Base-by-base conservation (phyloP, 1,140 invertebrate species). In the Lepidurus couesii region DNA sequence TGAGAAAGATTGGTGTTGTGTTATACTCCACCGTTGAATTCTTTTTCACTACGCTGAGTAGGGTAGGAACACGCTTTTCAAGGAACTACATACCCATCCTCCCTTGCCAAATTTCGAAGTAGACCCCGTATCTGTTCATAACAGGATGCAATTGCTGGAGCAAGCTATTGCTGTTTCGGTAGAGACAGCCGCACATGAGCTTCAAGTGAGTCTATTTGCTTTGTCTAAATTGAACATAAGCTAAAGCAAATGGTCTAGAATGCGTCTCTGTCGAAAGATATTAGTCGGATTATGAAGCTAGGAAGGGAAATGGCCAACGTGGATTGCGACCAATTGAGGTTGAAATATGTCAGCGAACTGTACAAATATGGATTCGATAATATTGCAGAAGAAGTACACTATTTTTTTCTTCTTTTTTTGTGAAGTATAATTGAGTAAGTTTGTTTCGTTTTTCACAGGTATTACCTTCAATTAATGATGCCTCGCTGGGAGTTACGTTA, bases 351-450 rank as follows among this genome's bases (percentile, higher is more conserved):
- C 74, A 89, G 89, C 81, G 90, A 93, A 82, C 85, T 95, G 16
- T 95, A 94, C 83, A 87, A 88, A 1, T 89, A 89, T 83, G 92
- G 92, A 65, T 91, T 91, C 82, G 93, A 96, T 88, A 87, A 86
- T 45, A 83, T 93, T 44, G 94, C 92, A 34, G 89, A 92, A 84
- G 91, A 92, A 84, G 90, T 94, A 81, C 24, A 13, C n/a, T 26
- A 26, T 11, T 78, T 43, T 4, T 43, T 74, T 10, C 1, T 47
- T 9, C 0, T 47, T 47, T 47, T 11, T 10, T 47, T 47, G 16
- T 47, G 45, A 11, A 11, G 4, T 47, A 16, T 8, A 47, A 47
- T 47, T 11, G 45, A 47, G 45, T 47, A 11, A 9, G 45, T 47
- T 47, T 11, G 10, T 47, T 47, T 5, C 6, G 1, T 47, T 16